These are phyloP conservation scores for Temnopleurus reevesii DNA, from an alignment of 53 echinoderm and acorn worm genomes.

Conservation along the genomic window DNA sequence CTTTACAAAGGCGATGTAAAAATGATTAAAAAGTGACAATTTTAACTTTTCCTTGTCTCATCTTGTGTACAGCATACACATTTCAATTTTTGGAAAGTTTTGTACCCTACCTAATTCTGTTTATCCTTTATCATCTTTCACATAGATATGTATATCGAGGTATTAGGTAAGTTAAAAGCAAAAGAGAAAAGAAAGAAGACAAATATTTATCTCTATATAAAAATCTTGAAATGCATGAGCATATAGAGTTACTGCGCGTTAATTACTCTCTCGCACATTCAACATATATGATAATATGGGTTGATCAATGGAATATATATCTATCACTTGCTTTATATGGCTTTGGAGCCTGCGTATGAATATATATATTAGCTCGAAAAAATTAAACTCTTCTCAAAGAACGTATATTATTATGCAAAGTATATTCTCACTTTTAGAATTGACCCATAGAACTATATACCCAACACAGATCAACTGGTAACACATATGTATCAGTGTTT, in stretches of 20 bases:
- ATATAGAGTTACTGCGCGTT: constrained; percentile 15
- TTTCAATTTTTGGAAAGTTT: too few relatives aligned
- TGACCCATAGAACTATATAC: not conserved
- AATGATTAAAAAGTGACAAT: too few relatives aligned
- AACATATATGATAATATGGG: not conserved
- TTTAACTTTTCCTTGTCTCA: too few relatives aligned
- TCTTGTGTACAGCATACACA: too few relatives aligned
- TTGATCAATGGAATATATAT: constrained; percentile 12
- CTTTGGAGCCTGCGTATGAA: not conserved
- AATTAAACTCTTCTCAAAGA: not conserved
- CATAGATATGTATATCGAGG: constrained; percentile 40
- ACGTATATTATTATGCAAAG: not conserved
- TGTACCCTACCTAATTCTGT: not conserved
- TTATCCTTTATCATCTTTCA: constrained; percentile 27
- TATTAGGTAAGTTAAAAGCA: constrained; percentile 4
- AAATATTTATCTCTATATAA: too few relatives aligned
- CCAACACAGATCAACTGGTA: not conserved
- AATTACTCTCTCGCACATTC: constrained; percentile 32
- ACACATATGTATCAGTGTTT: constrained; percentile 12
- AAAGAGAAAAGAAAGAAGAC: not conserved
- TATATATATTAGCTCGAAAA: not conserved
- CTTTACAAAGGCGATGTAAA: too few relatives aligned
- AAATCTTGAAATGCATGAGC: not conserved
- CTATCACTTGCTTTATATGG: constrained; percentile 16
- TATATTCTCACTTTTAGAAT: constrained; percentile 15